phyloP scores from a whole-genome alignment of 2,113 vertebrate genomes.

The Odontesthes bonariensis region DNA sequence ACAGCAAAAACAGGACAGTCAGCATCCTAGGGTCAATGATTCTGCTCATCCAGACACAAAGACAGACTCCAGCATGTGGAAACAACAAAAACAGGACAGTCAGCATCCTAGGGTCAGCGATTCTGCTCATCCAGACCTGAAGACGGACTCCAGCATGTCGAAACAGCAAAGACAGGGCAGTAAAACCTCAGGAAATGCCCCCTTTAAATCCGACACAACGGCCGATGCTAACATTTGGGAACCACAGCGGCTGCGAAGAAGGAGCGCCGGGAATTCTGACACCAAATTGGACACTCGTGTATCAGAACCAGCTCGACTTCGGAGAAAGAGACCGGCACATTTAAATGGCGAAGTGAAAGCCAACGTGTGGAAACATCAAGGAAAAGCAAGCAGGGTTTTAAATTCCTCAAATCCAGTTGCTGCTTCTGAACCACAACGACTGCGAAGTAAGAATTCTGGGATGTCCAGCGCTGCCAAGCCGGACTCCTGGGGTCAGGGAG shows the following conservation, averaged over 20 bases:
- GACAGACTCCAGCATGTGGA: conserved; percentile 27
- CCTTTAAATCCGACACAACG: not conserved
- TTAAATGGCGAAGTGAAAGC: not conserved
- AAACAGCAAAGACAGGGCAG: not conserved
- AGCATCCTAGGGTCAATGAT: too few species aligned
- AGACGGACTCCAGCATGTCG: not conserved
- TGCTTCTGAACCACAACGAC: conserved; percentile 12
- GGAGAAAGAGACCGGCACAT: not conserved
- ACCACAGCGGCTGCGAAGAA: conserved; percentile 26
- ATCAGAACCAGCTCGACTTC: conserved; percentile 15
- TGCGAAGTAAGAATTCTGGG: not conserved
- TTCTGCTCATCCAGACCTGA: not conserved
- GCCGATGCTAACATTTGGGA: conserved; percentile 3
- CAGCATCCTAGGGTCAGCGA: not conserved
- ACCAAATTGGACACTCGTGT: not conserved
- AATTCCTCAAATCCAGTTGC: not conserved
- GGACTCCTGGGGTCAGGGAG: conserved; percentile 1
- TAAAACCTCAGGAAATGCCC: not conserved
- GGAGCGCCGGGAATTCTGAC: not conserved
- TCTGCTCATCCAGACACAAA: too few species aligned
- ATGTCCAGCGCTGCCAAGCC: not conserved
- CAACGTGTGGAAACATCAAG: conserved; percentile 3
- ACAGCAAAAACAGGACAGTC: too few species aligned
- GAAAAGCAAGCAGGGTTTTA: not conserved
- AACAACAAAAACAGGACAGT: conserved; percentile 11